phyloP scores from a whole-genome alignment of 2,888 invertebrate species.

The Drosophila affinis region DNA sequence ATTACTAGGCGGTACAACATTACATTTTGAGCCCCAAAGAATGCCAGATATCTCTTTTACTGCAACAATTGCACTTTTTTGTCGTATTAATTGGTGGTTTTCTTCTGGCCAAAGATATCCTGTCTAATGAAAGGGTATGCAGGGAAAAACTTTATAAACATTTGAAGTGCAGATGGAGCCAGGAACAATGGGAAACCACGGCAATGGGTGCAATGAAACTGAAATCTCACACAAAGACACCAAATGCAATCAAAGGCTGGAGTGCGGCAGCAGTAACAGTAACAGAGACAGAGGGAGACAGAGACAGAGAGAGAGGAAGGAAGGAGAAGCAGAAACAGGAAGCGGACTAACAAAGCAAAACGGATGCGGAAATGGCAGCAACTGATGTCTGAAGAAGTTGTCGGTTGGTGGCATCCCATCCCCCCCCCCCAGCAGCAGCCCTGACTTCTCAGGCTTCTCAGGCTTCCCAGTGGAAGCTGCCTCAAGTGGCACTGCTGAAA shows the following conservation, averaged over 20 bases:
- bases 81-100: neutral
- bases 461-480: constrained; percentile 3
- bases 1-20: too few species aligned
- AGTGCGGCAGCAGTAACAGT: constrained; percentile 1
- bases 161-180: constrained; percentile 68
- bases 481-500: constrained; percentile 8
- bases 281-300: neutral
- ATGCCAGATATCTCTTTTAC: neutral
- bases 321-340: constrained; percentile 40
- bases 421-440: neutral
- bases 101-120: neutral
- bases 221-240: constrained; percentile 53
- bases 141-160: constrained; percentile 64
- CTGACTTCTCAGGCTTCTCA: neutral
- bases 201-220: constrained; percentile 70
- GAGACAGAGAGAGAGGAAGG: neutral
- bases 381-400: constrained; percentile 51
- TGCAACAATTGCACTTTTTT: neutral
- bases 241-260: constrained; percentile 46
- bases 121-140: constrained; percentile 12
- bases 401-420: constrained; percentile 33
- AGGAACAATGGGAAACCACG: constrained; percentile 44
- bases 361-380: constrained; percentile 66
- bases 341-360: constrained; percentile 64
- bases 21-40: too few species aligned